phyloP scores from a whole-genome alignment of 2,888 invertebrate species.

The Tolmerus cingulatus region DNA sequence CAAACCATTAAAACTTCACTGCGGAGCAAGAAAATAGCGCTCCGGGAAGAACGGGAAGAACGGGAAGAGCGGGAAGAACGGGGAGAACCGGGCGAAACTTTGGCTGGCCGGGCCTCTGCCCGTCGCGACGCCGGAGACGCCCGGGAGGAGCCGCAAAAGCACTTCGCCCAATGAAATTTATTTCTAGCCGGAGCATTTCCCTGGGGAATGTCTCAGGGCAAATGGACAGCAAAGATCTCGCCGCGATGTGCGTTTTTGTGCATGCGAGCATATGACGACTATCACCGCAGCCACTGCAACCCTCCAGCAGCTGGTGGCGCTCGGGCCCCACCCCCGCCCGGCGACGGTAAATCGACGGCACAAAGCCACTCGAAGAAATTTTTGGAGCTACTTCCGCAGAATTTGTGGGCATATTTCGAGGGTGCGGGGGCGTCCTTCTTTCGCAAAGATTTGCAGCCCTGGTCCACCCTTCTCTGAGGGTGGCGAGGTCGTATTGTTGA shows the following conservation, averaged over 20 bases:
- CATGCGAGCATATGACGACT: neutral
- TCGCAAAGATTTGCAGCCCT: neutral
- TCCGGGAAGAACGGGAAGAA: neutral
- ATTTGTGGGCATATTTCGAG: neutral
- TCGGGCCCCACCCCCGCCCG: neutral
- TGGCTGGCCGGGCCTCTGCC: neutral
- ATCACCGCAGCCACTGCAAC: neutral
- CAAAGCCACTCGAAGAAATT: neutral
- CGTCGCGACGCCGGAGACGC: neutral
- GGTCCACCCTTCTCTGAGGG: neutral
- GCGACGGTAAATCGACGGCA: neutral
- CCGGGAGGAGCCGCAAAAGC: conserved; percentile 13
- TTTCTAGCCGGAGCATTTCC: conserved; percentile 4
- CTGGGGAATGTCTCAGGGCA: neutral
- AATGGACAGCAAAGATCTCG: conserved; percentile 17
- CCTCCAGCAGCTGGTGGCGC: neutral
- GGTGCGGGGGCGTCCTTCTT: neutral
- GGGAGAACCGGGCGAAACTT: conserved; percentile 4
- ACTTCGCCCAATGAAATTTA: conserved; percentile 22
- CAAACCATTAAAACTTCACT: conserved; percentile 39
- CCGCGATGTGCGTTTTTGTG: neutral
- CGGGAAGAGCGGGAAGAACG: no score
- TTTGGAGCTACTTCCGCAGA: conserved; percentile 8
- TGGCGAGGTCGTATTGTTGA: neutral
- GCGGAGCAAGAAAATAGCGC: conserved; percentile 3